A percentile compares a stretch with the other conserved stretches of the same genome.
Conservation (phyloP, 2,113 vertebrate genomes). For the Martes martes region DNA sequence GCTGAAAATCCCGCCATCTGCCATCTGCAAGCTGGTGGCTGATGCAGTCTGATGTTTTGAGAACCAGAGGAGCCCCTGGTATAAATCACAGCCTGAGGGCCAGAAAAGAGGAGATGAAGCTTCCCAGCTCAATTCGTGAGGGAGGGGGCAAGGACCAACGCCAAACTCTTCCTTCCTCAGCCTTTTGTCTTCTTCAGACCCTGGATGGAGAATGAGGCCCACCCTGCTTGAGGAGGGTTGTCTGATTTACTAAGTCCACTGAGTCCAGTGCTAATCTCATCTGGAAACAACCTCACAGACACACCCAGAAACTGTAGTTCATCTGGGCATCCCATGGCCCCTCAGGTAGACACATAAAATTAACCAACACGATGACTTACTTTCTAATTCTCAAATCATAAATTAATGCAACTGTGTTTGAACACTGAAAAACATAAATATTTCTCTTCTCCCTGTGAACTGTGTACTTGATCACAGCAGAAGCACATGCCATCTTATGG, state of each 20-base stretch:
- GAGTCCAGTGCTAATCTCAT: neutral
- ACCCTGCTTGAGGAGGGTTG: neutral
- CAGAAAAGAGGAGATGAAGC: neutral
- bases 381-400: neutral
- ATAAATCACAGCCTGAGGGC: neutral
- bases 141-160: fast-evolving
- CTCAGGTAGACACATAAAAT: neutral
- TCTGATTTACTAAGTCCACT: neutral
- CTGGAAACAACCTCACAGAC: neutral
- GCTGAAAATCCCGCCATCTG: neutral
- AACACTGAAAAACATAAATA: neutral
- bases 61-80: neutral
- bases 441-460: neutral
- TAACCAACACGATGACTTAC: neutral
- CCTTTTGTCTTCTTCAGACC: neutral
- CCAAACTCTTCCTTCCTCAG: neutral
- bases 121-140: neutral
- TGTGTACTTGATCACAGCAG: neutral
- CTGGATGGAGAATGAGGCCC: neutral
- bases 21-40: neutral
- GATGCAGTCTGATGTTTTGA: neutral
- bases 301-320: too few species aligned
- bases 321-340: neutral
- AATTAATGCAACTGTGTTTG: neutral
- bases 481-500: neutral